Evolutionary conservation across 2,888 invertebrate species (phyloP), one percentile per base, ranked within the genome.

Genomic region (Argyra leucocephala): DNA sequence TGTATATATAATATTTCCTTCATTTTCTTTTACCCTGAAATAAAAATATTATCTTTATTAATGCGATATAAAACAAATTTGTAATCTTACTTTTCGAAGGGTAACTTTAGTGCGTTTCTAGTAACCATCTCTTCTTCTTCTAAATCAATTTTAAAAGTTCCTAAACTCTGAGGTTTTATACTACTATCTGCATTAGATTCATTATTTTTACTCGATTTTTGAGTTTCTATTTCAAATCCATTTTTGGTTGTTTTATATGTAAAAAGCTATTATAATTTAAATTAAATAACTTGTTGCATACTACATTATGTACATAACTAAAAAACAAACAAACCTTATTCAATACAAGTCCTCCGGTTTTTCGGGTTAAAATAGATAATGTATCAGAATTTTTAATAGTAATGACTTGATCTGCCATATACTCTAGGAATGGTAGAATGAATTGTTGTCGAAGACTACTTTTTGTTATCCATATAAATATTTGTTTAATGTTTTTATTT

Each of bases 1-100:
- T 69, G 87, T 83, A 74, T 92, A 91, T 70, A 86, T 83, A 48
- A 91, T 88, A 74, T 85, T 85, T 59, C 86, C 85, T 67, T 83
- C 83, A 1, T 82, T 80, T 31, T 63, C 23, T 48, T 48, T 48
- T 18, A 18, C 48, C 15, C 73, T 78, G 67, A 69, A 59, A 57
- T 22, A 58, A 64, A 24, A 18, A 57, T 31, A 18, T 18, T 15
- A 36, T 23, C 21, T 18, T 22, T 5, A 48, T 18, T 22, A 3
- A 59, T 21, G 18, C 3, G 10, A 64, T 23, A 7, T 12, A 4
- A 21, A 23, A 22, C 15, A 60, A 59, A 57, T 15, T 62, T 57
- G 12, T 22, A 31, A 22, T 65, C 70, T 66, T 67, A 80, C 79
- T 75, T 76, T 71, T 80, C 80, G 70, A 78, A 80, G 58, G 80